A percentile compares a stretch with the other conserved stretches of the same genome.
Evolutionary conservation across 2,113 vertebrate genomes (phyloP).

Genomic region (Callaeas wilsoni): DNA sequence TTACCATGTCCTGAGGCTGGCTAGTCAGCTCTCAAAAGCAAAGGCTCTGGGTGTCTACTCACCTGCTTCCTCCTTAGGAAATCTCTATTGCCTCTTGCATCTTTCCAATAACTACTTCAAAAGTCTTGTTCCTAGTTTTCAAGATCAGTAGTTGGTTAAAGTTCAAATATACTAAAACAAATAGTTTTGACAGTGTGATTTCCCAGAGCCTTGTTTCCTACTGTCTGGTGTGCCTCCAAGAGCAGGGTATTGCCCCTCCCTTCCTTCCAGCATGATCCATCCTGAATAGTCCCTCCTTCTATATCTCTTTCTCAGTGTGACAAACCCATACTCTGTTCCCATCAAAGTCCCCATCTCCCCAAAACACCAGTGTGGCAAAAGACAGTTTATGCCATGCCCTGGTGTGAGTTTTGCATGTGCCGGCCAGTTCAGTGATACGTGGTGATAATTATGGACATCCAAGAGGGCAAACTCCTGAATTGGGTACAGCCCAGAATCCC

Average conservation of each 20-base stretch:
- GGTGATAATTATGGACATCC: not conserved
- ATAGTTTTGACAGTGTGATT: not conserved
- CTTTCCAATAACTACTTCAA: not conserved
- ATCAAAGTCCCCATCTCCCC: not conserved
- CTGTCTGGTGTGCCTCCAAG: not conserved
- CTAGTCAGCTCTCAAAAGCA: not conserved
- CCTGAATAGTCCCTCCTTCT: not conserved
- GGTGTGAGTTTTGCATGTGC: not conserved
- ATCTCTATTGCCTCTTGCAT: not conserved
- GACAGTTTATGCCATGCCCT: not conserved
- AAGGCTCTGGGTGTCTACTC: not conserved
- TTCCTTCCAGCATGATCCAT: not conserved
- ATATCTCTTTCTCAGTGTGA: not conserved
- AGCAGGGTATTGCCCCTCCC: not conserved
- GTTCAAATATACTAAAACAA: not conserved
- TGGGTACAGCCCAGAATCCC: not conserved
- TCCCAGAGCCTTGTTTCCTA: not conserved
- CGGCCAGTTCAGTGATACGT: accelerated
- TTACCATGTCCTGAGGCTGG: not conserved
- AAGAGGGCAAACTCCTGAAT: accelerated
- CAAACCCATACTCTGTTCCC: not conserved
- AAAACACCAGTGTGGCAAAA: accelerated
- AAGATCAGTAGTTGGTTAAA: not conserved
- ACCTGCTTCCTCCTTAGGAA: not conserved
- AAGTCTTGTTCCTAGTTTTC: not conserved